Conservation (phyloP, 2,113 vertebrate genomes). For the Chaenocephalus aceratus region DNA sequence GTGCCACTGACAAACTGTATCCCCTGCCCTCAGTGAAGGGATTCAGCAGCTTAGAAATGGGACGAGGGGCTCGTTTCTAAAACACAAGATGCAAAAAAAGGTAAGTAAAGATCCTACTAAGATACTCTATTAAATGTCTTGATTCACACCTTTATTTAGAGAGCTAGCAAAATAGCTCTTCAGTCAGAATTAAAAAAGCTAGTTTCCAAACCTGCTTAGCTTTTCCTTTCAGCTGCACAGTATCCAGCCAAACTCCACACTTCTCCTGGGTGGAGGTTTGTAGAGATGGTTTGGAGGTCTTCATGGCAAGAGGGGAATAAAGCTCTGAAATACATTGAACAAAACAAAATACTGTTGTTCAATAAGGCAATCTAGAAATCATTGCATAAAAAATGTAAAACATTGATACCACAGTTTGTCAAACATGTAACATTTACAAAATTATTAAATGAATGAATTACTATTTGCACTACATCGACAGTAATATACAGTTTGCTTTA, state of each 20-base stretch:
- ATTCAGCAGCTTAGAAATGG: slow-evolving; percentile 82
- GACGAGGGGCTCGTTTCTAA: slow-evolving; percentile 66
- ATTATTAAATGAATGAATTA: not conserved
- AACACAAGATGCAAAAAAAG: slow-evolving; percentile 8
- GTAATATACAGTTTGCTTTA: not conserved
- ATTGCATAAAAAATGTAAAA: too few relatives aligned
- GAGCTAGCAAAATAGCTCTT: not conserved
- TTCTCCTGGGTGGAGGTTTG: slow-evolving; percentile 55
- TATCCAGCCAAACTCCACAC: slow-evolving; percentile 85
- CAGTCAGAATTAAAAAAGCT: not conserved
- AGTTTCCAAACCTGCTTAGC: slow-evolving; percentile 72
- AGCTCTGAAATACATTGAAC: not conserved
- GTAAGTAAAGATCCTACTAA: not conserved
- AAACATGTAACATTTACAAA: too few relatives aligned
- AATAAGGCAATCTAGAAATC: not conserved
- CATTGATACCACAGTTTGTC: too few relatives aligned
- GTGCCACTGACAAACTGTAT: slow-evolving; percentile 76
- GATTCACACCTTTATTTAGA: not conserved
- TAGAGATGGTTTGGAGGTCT: slow-evolving; percentile 42
- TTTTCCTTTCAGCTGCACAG: slow-evolving; percentile 77
- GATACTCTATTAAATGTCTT: not conserved
- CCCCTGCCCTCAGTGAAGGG: slow-evolving; percentile 65
- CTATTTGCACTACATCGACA: not conserved
- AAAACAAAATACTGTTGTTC: not conserved
- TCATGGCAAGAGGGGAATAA: slow-evolving; percentile 55